Percentiles rank a stretch among this genome's conserved stretches.
Conservation (phyloP, 2,113 vertebrate species). For the Plecturocebus donacophilus region DNA sequence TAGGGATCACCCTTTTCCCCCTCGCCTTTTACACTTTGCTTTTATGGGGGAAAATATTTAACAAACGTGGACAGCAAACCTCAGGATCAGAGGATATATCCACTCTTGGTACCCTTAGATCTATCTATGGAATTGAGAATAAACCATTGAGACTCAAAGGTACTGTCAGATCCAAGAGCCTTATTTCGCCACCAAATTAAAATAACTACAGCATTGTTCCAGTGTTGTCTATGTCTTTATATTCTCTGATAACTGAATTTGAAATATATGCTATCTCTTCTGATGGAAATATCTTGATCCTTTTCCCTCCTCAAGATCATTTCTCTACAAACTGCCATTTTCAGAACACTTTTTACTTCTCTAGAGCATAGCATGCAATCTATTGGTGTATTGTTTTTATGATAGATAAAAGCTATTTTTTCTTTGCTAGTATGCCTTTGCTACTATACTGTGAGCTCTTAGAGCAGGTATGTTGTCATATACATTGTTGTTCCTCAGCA, state of each 20-base stretch:
- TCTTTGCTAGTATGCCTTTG: not conserved
- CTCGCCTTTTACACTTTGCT: not conserved
- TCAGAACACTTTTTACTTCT: not conserved
- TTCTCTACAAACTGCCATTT: slow-evolving; percentile 6
- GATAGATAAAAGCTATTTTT: not conserved
- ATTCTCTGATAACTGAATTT: not conserved
- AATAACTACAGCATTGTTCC: not conserved
- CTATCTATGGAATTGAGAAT: not conserved
- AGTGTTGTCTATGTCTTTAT: not conserved
- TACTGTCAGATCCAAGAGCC: not conserved
- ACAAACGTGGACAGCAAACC: not conserved
- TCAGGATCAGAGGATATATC: not conserved
- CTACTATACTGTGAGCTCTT: not conserved
- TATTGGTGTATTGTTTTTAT: not conserved
- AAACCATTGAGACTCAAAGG: not conserved
- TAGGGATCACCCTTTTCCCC: not conserved
- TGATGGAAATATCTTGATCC: not conserved
- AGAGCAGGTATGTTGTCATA: not conserved
- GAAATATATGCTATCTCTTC: not conserved
- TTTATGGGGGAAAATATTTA: not conserved
- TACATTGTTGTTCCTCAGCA: not conserved
- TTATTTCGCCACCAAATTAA: not conserved
- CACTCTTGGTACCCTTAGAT: not conserved
- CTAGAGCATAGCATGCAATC: not conserved
- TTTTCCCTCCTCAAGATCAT: slow-evolving; percentile 1